Conservation (phyloP, 1,140 invertebrate species). For the Saxidomus purpurata region DNA sequence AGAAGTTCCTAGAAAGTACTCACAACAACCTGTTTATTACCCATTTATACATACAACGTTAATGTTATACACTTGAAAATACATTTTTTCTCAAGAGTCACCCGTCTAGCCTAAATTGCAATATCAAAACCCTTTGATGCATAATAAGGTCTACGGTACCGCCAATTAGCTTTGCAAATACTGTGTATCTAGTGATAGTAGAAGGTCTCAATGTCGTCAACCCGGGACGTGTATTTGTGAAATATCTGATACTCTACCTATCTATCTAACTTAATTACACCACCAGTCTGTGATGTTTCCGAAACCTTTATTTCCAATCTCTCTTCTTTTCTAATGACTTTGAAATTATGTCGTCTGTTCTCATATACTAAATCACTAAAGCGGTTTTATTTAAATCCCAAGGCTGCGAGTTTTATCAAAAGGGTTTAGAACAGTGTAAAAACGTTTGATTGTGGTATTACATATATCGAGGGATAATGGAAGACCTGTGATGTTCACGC, state of each 20-base stretch:
- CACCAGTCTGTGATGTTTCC: constrained; percentile 58
- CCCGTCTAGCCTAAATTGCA: constrained; percentile 26
- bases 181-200: constrained; percentile 56
- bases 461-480: constrained; percentile 27
- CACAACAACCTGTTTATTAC: constrained; percentile 62
- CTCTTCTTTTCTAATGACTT: constrained; percentile 43
- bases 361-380: constrained; percentile 35
- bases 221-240: constrained; percentile 53
- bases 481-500: constrained; percentile 58
- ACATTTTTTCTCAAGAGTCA: constrained; percentile 47
- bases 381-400: constrained; percentile 54
- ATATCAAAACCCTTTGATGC: constrained; percentile 53
- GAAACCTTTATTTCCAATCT: constrained; percentile 63
- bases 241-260: constrained; percentile 64
- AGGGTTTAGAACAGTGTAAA: constrained; percentile 67
- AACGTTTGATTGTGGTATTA: constrained; percentile 55
- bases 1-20: constrained; percentile 24
- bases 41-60: constrained; percentile 20
- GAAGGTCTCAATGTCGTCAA: constrained; percentile 35
- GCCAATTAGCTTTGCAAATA: constrained; percentile 43
- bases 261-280: constrained; percentile 58
- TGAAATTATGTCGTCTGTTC: constrained; percentile 66
- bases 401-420: constrained; percentile 41
- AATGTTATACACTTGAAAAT: constrained; percentile 60
- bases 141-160: constrained; percentile 33